phyloP scores from a whole-genome alignment of 2,888 invertebrate species.

The Drosophila maculinotata region DNA sequence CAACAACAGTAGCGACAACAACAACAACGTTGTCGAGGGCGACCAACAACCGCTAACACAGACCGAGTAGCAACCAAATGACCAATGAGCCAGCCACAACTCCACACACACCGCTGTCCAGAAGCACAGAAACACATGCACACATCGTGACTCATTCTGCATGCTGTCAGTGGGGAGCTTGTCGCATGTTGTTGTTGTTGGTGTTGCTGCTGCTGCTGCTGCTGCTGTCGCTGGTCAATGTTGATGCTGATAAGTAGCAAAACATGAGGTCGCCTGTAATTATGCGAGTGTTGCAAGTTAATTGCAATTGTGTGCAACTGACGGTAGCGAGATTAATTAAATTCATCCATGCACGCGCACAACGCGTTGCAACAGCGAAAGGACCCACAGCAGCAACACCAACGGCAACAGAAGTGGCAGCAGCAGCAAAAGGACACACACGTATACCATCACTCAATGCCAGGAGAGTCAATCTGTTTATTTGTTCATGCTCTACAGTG shows the following conservation, averaged over 20 bases:
- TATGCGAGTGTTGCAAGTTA: slow-evolving; percentile 84
- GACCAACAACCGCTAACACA: slow-evolving; percentile 62
- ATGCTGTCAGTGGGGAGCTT: slow-evolving; percentile 61
- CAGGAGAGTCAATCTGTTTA: slow-evolving; percentile 72
- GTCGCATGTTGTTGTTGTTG: slow-evolving; percentile 39
- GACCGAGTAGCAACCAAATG: slow-evolving; percentile 73
- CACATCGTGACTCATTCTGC: slow-evolving; percentile 35
- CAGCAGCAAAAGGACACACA: slow-evolving; percentile 14
- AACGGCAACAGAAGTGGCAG: too few relatives aligned
- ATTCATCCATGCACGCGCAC: slow-evolving; percentile 67
- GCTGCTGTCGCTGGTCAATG: slow-evolving; percentile 59
- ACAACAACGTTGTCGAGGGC: slow-evolving; percentile 35
- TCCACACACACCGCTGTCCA: slow-evolving; percentile 14
- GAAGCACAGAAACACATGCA: slow-evolving; percentile 1
- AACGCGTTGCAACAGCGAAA: slow-evolving; percentile 12
- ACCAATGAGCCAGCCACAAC: slow-evolving; percentile 74
- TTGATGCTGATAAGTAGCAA: slow-evolving; percentile 82
- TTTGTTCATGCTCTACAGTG: slow-evolving; percentile 54
- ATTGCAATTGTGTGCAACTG: slow-evolving; percentile 84
- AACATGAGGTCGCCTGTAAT: slow-evolving; percentile 83
- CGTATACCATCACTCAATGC: slow-evolving; percentile 41
- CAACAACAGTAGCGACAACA: slow-evolving; percentile 23
- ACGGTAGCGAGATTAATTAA: slow-evolving; percentile 83
- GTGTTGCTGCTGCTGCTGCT: slow-evolving; percentile 11
- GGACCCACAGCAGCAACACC: slow-evolving; percentile 5